phyloP scores from a whole-genome alignment of 2,888 invertebrate genomes.

The Sarcophaga caerulescens region DNA sequence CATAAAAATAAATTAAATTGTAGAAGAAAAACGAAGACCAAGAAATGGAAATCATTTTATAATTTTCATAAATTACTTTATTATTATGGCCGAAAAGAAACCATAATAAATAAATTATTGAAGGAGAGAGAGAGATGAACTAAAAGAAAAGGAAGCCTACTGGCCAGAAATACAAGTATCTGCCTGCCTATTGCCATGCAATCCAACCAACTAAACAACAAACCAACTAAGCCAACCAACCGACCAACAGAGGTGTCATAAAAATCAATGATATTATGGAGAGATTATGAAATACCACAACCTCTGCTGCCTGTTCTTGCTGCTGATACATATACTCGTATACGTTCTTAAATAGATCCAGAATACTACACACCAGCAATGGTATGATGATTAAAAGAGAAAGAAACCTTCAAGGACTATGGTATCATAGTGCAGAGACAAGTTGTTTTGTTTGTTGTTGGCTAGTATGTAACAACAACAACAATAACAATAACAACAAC shows the following conservation, averaged over 20 bases:
- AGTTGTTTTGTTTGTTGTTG: slow-evolving; percentile 18
- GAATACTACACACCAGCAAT: neutral
- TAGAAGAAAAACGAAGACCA: neutral
- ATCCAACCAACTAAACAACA: neutral
- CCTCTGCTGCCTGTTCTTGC: slow-evolving; percentile 25
- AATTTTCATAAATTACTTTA: slow-evolving; percentile 67
- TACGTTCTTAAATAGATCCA: neutral
- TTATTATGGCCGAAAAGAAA: slow-evolving; percentile 61
- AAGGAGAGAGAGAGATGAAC: neutral
- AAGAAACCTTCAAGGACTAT: slow-evolving; percentile 50
- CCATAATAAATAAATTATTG: slow-evolving; percentile 57
- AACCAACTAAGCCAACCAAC: neutral
- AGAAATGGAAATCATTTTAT: neutral
- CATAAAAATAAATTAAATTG: neutral
- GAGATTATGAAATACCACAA: slow-evolving; percentile 51
- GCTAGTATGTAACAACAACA: slow-evolving; percentile 1
- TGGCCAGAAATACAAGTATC: slow-evolving; percentile 29
- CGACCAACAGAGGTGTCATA: slow-evolving; percentile 61
- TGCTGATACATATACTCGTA: neutral
- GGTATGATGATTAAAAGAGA: neutral
- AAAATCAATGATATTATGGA: slow-evolving; percentile 67
- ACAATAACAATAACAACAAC: too few relatives aligned
- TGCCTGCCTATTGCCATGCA: slow-evolving; percentile 7
- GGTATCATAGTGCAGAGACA: neutral
- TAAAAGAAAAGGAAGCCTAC: slow-evolving; percentile 32